Conservation (phyloP, 2,888 invertebrate species). For the Polydrusus tereticollis region DNA sequence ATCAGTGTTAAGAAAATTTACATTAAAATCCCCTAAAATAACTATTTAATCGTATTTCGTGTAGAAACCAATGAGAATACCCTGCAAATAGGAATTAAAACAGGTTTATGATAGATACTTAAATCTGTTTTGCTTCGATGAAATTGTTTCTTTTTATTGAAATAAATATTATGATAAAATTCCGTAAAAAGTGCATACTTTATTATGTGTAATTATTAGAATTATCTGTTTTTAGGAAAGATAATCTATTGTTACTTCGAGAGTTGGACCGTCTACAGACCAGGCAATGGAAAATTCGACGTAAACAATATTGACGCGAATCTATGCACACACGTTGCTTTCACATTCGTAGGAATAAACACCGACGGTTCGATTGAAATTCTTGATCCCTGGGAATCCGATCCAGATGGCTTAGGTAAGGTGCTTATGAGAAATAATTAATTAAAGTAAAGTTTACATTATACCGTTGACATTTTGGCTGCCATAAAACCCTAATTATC, state of each 20-base stretch:
- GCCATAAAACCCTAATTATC: too few species aligned
- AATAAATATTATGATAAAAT: background rate
- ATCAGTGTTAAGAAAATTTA: too few species aligned
- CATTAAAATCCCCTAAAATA: too few species aligned
- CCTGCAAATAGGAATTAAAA: too few species aligned
- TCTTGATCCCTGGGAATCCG: constrained; percentile 57
- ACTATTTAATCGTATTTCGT: too few species aligned
- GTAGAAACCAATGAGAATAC: too few species aligned
- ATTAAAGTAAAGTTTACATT: too few species aligned
- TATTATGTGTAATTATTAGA: too few species aligned
- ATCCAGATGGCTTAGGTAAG: constrained; percentile 52
- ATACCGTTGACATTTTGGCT: too few species aligned
- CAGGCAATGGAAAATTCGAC: constrained; percentile 57
- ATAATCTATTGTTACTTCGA: constrained; percentile 57
- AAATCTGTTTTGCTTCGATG: too few species aligned
- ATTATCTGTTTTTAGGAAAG: constrained; percentile 44
- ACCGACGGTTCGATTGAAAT: constrained; percentile 50
- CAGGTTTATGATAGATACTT: too few species aligned
- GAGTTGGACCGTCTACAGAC: constrained; percentile 58
- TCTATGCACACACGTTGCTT: constrained; percentile 58
- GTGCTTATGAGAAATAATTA: background rate
- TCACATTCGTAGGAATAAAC: constrained; percentile 57
- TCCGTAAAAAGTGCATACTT: background rate
- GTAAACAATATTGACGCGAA: constrained; percentile 54
- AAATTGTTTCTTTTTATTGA: too few species aligned